Base-by-base conservation (phyloP, 2,888 invertebrate species). In the Aphidoletes aphidimyza region DNA sequence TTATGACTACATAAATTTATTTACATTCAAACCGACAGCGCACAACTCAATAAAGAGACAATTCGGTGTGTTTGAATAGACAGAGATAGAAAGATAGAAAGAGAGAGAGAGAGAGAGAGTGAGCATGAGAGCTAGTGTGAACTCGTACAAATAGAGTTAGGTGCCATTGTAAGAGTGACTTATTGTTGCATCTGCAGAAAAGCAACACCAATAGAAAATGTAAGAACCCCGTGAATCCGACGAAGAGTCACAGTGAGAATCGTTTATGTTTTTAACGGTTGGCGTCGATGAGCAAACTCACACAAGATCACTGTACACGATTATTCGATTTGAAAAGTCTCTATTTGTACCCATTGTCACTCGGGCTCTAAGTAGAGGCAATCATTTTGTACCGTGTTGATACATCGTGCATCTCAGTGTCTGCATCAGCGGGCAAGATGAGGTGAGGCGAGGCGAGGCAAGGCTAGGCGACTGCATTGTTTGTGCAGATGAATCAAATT, bases 1-100 rank as follows among this genome's bases (percentile, higher is more conserved):
- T 69, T 69, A 69, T 69, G 69, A 69, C 69, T 69, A 69, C 69
- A 69, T 69, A 69, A 69, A 69, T 69, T 69, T 69, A 69, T 69
- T 69, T 30, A 69, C 69, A 69, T 69, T 69, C 30, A 69, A 69
- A 26, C 14, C 69, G 30, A 30, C 26, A 54, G 34, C 14, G 34
- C 69, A n/a, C n/a, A n/a, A 9, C 42, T 42, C 42, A 69, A 69
- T 69, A 30, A 69, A 30, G 69, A 42, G 42, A 42, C 14, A 42
- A 69, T 69, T 69, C 69, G 69, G 69, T 30, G 30, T 54, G 54
- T 54, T 69, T 69, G 34, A 30, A 69, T 26, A 69, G 30, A 22
- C 2, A 22, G 22, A 54, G 54, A 22, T n/a, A 2, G 17, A 19
- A 11, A 47, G n/a, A n/a, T n/a, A n/a, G 54, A 5, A 54, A 3